Base-by-base conservation (phyloP, 2,888 invertebrate genomes). In the Proisotoma minuta region DNA sequence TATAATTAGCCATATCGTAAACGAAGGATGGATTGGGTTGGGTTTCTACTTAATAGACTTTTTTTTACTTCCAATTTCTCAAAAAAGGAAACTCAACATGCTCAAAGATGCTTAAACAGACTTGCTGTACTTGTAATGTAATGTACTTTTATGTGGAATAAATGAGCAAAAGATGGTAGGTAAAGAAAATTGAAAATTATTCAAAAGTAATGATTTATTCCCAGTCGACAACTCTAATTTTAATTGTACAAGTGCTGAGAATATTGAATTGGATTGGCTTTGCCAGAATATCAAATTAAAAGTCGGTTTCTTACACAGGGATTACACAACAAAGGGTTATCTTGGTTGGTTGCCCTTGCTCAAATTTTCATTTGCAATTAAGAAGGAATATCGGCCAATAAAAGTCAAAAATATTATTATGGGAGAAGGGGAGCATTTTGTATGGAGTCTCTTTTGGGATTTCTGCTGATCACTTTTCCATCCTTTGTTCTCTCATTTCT, bases 321-420 rank as follows among this genome's bases (percentile, higher is more conserved):
- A 34, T 34, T 34, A 49, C 20, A 22, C 34, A 34, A 34, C 15
- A 52, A 52, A 26, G 51, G 40, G 52, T 53, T 53, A 62, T 57
- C 60, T 15, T 34, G 8, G 8, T 15, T 34, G 8, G 34, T 34
- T 10, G 8, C 34, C 15, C 34, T 34, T 15, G 34, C 34, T 34
- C 34, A 34, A 34, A 62, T 68, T 68, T 70, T 63, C 61, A 63
- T 70, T 68, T 68, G 66, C 68, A 70, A 70, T 70, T 70, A 68
- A 68, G 68, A 61, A 60, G 61, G 63, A 48, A 66, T 59, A 61
- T 63, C 62, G 27, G 28, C 57, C 58, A 61, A 63, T 66, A 63
- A 66, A 66, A 63, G 57, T 66, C 51, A 61, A 53, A 63, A 53
- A 61, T 66, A 66, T 53, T 63, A 54, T 60, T 61, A 49, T 64